Conservation (phyloP, 1,140 invertebrate genomes). For the Bombus affinis region DNA sequence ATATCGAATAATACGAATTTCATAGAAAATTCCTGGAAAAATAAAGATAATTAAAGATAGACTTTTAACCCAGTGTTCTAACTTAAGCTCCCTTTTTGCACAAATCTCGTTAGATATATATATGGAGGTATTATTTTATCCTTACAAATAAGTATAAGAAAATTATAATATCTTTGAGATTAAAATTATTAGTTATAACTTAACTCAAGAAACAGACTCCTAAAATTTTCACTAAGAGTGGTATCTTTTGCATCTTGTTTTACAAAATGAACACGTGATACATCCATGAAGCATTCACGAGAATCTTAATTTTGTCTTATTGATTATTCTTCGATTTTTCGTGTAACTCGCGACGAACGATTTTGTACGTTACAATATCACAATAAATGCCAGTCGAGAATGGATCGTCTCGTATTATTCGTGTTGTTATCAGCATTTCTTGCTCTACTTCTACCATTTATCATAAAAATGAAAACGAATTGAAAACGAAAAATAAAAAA, state of each 20-base stretch:
- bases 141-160: not conserved
- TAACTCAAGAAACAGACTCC: not conserved
- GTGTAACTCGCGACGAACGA: slow-evolving; percentile 72
- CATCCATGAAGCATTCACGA: slow-evolving; percentile 32
- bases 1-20: not conserved
- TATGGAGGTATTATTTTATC: not conserved
- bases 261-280: slow-evolving; percentile 23
- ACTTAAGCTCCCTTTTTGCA: not conserved
- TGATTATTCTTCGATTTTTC: slow-evolving; percentile 30
- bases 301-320: slow-evolving; percentile 25
- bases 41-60: not conserved
- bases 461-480: too few relatives aligned
- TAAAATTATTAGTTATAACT: not conserved
- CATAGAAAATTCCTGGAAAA: not conserved
- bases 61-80: not conserved
- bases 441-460: not conserved
- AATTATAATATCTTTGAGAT: not conserved
- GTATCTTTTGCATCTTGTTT: not conserved
- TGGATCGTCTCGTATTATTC: slow-evolving; percentile 61
- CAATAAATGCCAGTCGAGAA: slow-evolving; percentile 76
- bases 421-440: not conserved
- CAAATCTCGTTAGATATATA: not conserved
- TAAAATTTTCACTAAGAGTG: not conserved
- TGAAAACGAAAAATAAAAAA: not conserved
- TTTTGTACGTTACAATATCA: slow-evolving; percentile 82